Evolutionary conservation across 1,140 invertebrate genomes (phyloP).

Genomic region (Prorops nasuta): DNA sequence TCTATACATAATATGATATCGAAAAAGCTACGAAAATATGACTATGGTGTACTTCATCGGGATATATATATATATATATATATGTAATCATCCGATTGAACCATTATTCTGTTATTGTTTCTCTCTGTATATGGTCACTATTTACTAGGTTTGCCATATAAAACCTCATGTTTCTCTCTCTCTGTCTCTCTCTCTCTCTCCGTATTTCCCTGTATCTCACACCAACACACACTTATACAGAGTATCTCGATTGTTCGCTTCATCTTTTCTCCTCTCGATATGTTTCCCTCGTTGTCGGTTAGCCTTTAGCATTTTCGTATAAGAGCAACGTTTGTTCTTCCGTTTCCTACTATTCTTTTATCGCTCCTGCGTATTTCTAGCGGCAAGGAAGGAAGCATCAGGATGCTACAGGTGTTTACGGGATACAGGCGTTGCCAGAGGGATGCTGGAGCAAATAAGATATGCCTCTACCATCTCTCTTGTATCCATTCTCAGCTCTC

Average conservation of each 20-base stretch:
- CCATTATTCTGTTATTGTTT: conserved; percentile 48
- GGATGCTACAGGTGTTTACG: conserved; percentile 50
- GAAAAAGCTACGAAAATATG: conserved; percentile 31
- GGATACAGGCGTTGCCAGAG: conserved; percentile 44
- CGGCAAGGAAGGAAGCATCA: conserved; percentile 1
- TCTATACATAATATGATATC: conserved; percentile 31
- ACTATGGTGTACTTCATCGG: conserved; percentile 14
- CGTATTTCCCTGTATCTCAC: not conserved
- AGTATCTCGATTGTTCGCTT: too few species aligned
- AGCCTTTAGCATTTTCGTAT: conserved; percentile 4
- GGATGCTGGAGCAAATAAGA: conserved; percentile 22
- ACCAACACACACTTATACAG: conserved; percentile 6
- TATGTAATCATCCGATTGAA: conserved; percentile 45
- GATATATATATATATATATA: too few species aligned
- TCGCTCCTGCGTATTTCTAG: too few species aligned
- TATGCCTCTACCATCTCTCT: conserved; percentile 4
- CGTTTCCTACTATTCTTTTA: conserved; percentile 13
- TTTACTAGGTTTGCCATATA: too few species aligned
- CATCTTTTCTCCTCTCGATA: conserved; percentile 11
- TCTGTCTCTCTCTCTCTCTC: not conserved
- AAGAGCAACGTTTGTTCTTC: conserved; percentile 11
- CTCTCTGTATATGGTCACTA: conserved; percentile 34
- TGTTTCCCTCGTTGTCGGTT: conserved; percentile 13
- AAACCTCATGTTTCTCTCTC: conserved; percentile 29
- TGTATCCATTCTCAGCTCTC: not conserved